Percentiles rank a stretch among this genome's conserved stretches.
phyloP scores from a whole-genome alignment of 1,140 invertebrate species.

The Cydia fagiglandana region DNA sequence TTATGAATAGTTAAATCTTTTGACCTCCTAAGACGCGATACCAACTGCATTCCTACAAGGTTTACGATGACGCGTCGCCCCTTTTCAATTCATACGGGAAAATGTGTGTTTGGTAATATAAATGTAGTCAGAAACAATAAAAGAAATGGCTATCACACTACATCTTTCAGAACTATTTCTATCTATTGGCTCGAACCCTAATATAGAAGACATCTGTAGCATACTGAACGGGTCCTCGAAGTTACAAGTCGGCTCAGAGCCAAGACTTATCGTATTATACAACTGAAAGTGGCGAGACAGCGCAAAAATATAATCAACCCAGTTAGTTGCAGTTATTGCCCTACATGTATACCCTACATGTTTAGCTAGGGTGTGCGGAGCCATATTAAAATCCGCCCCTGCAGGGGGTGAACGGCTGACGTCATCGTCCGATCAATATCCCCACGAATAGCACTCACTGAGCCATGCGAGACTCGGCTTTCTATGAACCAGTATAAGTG shows the following conservation, averaged over 20 bases:
- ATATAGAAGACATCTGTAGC: background rate
- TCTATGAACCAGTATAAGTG: background rate
- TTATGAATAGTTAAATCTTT: too few species aligned
- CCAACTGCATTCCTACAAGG: too few species aligned
- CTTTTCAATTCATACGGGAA: too few species aligned
- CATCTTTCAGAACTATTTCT: background rate
- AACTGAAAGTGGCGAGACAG: slow-evolving; percentile 1
- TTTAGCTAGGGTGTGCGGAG: slow-evolving; percentile 31
- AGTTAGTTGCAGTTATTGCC: slow-evolving; percentile 27
- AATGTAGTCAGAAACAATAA: background rate
- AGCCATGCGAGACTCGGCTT: background rate
- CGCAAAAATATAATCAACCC: slow-evolving; percentile 22
- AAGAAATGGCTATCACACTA: background rate
- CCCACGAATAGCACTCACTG: background rate
- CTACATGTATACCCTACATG: slow-evolving; percentile 29
- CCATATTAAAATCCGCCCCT: slow-evolving; percentile 40
- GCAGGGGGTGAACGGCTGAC: slow-evolving; percentile 34
- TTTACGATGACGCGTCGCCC: too few species aligned
- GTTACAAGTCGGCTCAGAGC: background rate
- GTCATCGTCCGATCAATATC: slow-evolving; percentile 49
- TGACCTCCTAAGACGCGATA: too few species aligned
- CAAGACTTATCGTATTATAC: slow-evolving; percentile 6
- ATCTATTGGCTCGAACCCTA: background rate
- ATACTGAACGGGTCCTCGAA: background rate
- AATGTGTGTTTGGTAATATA: background rate